These are phyloP conservation scores for Stigmatopora argus DNA, from an alignment of 2,113 vertebrate genomes.

Conservation along the genomic window DNA sequence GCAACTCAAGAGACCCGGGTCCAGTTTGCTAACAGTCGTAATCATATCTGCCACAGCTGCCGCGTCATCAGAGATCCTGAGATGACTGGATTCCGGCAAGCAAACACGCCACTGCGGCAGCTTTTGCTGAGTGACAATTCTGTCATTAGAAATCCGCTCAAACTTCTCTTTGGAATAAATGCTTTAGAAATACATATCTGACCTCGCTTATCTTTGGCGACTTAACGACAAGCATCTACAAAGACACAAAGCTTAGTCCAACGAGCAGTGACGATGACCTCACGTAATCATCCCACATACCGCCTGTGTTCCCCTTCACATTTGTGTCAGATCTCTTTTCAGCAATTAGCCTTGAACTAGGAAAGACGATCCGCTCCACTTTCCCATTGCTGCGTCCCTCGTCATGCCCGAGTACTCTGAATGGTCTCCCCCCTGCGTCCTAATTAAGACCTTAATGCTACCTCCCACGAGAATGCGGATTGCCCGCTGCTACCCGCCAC, in stretches of 20 bases:
- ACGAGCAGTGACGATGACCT: conserved; percentile 61
- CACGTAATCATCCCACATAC: conserved; percentile 57
- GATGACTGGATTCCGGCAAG: conserved; percentile 55
- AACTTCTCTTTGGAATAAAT: not conserved
- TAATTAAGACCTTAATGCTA: conserved; percentile 78
- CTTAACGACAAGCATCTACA: conserved; percentile 23
- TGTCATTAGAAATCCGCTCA: conserved; percentile 11
- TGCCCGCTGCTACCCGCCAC: conserved; percentile 53
- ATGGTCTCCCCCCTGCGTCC: conserved; percentile 69
- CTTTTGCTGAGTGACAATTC: conserved; percentile 43
- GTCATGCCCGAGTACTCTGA: conserved; percentile 70
- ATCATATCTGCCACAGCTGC: conserved; percentile 82
- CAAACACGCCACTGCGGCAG: conserved; percentile 29
- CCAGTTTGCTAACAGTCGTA: conserved; percentile 77
- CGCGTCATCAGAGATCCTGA: conserved; percentile 52
- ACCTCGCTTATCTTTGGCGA: conserved; percentile 4
- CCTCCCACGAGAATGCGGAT: conserved; percentile 63
- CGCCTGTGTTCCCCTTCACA: conserved; percentile 46
- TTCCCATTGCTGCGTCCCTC: conserved; percentile 67
- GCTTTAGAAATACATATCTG: not conserved
- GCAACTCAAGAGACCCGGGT: conserved; percentile 51
- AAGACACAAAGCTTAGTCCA: conserved; percentile 42
- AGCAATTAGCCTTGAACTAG: conserved; percentile 75
- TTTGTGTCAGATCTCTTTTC: conserved; percentile 65
- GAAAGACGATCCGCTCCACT: conserved; percentile 74